Evolutionary conservation across 2,113 vertebrate species (phyloP).

Genomic region (Pelecanus crispus): DNA sequence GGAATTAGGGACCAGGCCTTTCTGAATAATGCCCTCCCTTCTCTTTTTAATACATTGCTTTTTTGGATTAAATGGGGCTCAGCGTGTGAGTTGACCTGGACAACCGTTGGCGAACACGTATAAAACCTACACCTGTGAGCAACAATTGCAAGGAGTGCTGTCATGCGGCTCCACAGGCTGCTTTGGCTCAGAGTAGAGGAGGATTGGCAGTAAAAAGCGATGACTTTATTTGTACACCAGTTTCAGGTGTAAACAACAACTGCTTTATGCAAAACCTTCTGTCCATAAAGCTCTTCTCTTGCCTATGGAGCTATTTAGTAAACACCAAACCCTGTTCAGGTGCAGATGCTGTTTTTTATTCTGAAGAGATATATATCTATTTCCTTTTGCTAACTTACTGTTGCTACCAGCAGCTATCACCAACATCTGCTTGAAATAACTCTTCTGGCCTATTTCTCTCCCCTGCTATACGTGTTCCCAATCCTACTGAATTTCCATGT

Average conservation of each 20-base stretch:
- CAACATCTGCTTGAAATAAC: neutral
- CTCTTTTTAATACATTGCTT: neutral
- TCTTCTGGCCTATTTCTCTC: neutral
- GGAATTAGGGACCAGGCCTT: neutral
- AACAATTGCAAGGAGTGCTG: neutral
- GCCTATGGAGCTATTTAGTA: neutral
- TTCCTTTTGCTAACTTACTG: neutral
- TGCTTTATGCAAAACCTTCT: slow-evolving; percentile 16
- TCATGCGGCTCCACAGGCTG: neutral
- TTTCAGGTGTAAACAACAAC: slow-evolving; percentile 30
- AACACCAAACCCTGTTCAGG: neutral
- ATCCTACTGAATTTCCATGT: neutral
- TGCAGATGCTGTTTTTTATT: neutral
- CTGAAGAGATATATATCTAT: neutral
- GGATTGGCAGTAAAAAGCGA: neutral
- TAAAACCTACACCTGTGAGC: neutral
- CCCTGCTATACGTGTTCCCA: accelerated
- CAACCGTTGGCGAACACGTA: neutral
- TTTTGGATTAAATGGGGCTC: neutral
- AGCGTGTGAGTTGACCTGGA: neutral
- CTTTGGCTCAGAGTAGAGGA: neutral
- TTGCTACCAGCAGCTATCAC: neutral
- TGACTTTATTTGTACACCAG: slow-evolving; percentile 15
- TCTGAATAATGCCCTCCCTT: neutral
- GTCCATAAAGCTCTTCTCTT: neutral